phyloP scores from a whole-genome alignment of 2,888 invertebrate species.

The Microctonus brassicae region DNA sequence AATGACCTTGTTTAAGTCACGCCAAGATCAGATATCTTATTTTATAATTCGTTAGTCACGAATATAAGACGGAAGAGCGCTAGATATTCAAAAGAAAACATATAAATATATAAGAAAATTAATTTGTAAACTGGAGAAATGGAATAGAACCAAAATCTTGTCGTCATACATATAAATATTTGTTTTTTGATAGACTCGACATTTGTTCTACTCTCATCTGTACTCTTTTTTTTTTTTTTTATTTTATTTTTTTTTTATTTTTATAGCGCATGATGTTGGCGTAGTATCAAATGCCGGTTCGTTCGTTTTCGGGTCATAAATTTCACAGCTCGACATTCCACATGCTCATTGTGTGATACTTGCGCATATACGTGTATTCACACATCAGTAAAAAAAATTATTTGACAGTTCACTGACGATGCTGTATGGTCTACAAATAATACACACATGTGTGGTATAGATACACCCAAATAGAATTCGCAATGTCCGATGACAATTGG shows the following conservation, averaged over 20 bases:
- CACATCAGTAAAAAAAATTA: not conserved
- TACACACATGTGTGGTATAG: not conserved
- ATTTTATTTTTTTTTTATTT: constrained; percentile 8
- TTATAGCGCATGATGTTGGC: constrained; percentile 37
- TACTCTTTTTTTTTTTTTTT: not conserved
- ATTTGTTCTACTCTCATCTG: constrained; percentile 15
- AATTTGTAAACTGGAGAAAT: not conserved
- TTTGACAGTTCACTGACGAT: constrained; percentile 14
- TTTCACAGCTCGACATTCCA: constrained; percentile 24
- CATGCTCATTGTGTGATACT: not conserved
- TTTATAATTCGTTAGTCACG: not conserved
- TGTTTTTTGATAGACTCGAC: not conserved
- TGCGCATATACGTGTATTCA: not conserved
- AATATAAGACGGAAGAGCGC: not conserved
- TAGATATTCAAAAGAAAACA: not conserved
- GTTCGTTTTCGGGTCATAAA: constrained; percentile 26
- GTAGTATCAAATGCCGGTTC: constrained; percentile 31
- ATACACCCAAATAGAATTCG: not conserved
- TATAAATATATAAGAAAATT: not conserved
- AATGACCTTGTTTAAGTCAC: not conserved
- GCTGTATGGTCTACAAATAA: no score
- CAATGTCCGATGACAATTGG: constrained; percentile 15
- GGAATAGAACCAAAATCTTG: not conserved
- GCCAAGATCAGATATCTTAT: not conserved
- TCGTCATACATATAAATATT: not conserved